A percentile compares a stretch with the other conserved stretches of the same genome.
These are phyloP conservation scores for Rhinella marina DNA, from an alignment of 2,797 vertebrate species.

Conservation along the genomic window DNA sequence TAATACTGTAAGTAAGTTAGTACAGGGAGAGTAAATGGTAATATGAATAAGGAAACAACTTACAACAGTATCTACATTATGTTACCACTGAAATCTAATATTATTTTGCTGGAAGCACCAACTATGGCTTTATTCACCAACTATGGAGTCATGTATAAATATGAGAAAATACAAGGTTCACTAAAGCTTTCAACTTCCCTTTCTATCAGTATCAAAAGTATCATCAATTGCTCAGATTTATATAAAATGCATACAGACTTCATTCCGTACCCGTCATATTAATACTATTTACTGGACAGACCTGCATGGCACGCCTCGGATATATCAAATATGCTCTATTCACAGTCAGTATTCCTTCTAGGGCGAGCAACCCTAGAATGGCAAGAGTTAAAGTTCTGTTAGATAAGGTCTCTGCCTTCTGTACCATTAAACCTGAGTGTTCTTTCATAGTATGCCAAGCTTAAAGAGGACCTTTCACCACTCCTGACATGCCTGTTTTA, in stretches of 20 bases:
- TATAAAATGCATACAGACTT: neutral
- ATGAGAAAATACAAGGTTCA: slow-evolving; percentile 3
- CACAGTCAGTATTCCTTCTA: neutral
- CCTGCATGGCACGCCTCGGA: neutral
- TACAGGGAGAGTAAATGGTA: neutral
- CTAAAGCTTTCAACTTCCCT: neutral
- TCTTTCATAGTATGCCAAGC: neutral
- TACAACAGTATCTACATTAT: neutral
- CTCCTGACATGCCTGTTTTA: too few species aligned
- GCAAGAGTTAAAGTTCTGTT: neutral
- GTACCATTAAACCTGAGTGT: neutral
- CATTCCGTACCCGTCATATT: neutral
- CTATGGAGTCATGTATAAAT: neutral
- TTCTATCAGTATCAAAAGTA: slow-evolving; percentile 18
- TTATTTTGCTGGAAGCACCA: slow-evolving; percentile 35
- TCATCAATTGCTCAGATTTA: neutral
- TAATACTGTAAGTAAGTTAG: neutral
- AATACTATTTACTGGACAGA: neutral
- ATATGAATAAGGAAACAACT: too few species aligned
- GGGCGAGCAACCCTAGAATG: neutral
- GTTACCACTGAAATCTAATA: neutral
- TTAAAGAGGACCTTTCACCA: too few species aligned
- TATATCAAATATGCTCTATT: slow-evolving; percentile 15
- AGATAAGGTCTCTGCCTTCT: neutral
- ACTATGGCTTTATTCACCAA: slow-evolving; percentile 30